phyloP scores from a whole-genome alignment of 2,113 vertebrate genomes.

The Neodon shergylaensis region DNA sequence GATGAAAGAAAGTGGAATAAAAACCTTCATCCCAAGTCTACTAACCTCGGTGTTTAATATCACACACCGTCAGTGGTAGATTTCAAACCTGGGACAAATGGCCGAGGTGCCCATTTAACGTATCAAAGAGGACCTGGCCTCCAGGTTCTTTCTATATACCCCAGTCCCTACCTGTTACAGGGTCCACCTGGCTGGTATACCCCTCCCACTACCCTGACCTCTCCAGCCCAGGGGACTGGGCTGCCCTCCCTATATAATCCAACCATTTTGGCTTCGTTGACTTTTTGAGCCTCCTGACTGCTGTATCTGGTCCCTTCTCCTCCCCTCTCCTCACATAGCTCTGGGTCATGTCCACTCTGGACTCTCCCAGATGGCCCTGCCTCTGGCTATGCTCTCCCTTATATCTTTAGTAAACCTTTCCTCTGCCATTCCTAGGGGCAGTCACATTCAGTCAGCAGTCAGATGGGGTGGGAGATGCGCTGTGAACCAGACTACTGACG shows the following conservation, averaged over 20 bases:
- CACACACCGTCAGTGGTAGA: neutral
- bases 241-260: neutral
- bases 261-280: neutral
- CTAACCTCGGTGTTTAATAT: neutral
- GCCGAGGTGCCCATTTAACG: too few relatives aligned
- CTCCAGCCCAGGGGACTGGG: neutral
- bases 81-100: too few relatives aligned
- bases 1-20: neutral
- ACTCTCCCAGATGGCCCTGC: neutral
- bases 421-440: neutral
- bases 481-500: neutral
- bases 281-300: neutral
- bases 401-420: neutral
- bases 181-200: too few relatives aligned
- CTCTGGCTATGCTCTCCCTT: neutral
- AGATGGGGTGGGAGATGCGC: too few relatives aligned
- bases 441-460: neutral
- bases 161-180: too few relatives aligned
- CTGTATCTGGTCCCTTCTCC: neutral
- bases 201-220: neutral
- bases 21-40: neutral
- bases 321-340: neutral
- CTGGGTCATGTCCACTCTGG: neutral
- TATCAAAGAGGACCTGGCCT: too few relatives aligned
- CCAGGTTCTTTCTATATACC: too few relatives aligned